Evolutionary conservation across 2,113 vertebrate genomes (phyloP), one percentile per base, ranked within the genome.

Genomic region (Notiomystis cincta): DNA sequence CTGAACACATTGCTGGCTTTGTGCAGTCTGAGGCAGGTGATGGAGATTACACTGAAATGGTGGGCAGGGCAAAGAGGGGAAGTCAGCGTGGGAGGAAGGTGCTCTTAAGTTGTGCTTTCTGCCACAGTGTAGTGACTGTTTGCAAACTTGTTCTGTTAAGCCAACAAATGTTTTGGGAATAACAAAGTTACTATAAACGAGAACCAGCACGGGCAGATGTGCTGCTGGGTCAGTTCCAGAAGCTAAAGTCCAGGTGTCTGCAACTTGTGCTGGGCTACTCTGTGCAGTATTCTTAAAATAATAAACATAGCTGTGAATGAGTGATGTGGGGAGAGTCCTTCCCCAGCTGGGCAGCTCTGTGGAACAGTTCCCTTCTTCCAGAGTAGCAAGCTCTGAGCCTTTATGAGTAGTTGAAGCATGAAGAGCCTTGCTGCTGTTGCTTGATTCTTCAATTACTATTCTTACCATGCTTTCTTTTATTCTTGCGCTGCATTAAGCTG

Each of bases 11-110:
- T 22, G 24, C 44, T 33, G 13, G 27, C 6, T 53, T 24, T 65
- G 15, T 14, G 33, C 1, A 2, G 15, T 9, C 5, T 62, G 37
- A 44, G 47, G 22, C n/a, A 27, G 10, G 8, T 15, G 20, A 9
- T 37, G 4, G 28, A n/a, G 28, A 10, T 18, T 15, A 11, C 7
- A 9, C 7, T 42, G 18, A 19, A 13, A 23, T 35, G 0, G 2
- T 6, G 4, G 40, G 4, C 5, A 7, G 33, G 10, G 23, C 9
- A 35, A 58, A 66, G 42, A 70, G 24, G 3, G 45, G 5, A 44
- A 25, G 13, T 18, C 13, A 11, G 17, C 8, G 15, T 21, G 6
- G 31, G 12, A 6, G 17, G 30, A 16, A 73, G 30, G 11, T 45
- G 8, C 8, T 66, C 15, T 57, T 22, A 33, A n/a, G 1, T 11